Base-by-base conservation (phyloP, 2,797 vertebrate genomes). In the Pelobates cultripes region DNA sequence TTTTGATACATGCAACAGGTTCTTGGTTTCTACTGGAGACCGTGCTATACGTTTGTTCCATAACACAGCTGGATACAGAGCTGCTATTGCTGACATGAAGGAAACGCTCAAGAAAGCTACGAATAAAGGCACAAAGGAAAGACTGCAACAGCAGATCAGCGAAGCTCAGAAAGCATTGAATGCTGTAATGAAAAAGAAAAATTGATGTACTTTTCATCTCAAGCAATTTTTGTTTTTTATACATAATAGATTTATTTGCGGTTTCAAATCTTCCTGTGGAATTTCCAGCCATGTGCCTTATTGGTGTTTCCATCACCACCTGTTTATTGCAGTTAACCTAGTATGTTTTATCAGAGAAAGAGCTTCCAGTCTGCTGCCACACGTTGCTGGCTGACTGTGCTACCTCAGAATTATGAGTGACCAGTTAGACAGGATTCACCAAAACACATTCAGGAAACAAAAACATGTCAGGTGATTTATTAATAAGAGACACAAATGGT, bases 21-120 rank as follows among this genome's bases (percentile, higher is more conserved):
- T 95, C 87, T 82, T 99, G 70, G 95, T 89, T 60, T 96, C 95
- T 0, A 94, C 93, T 4, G 98, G 98, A 0, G 97, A 99, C 91
- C 93, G 94, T 0, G 93, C 92, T 3, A 92, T 99, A 77, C 87
- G 94, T 0, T 87, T 98, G 84, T 96, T 99, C 87, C 96, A 99
- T 88, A 99, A 99, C 0, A 82, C 93, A 0, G 93, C 95, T 0
- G 97, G 97, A 14, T 96, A 97, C 91, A 92, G 96, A 0, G 97
- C 97, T 0, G 87, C 95, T 41, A 93, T 96, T 81, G 92, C 91
- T 70, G 97, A 99, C 86, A 96, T 97, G 95, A 92, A 95, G 88
- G 87, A 90, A 53, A 91, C 96, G 92, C 89, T 98, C 85, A 96
- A 93, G 87, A 96, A 92, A 79, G 90, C 96, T 2, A 90, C 90